Evolutionary conservation across 2,113 vertebrate species (phyloP), one percentile per base, ranked within the genome.

Genomic region (Aphyosemion australe): DNA sequence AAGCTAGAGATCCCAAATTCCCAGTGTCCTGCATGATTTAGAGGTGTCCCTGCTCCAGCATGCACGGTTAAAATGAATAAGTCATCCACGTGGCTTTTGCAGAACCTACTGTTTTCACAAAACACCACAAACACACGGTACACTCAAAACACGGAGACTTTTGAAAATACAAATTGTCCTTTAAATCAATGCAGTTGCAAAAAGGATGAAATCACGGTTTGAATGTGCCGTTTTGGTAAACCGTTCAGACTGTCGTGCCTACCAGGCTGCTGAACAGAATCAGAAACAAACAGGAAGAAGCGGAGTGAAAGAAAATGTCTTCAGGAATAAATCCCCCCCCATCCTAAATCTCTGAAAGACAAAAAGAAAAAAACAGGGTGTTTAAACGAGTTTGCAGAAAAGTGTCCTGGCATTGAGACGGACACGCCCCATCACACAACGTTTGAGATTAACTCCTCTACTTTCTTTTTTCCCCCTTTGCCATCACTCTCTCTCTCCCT

Each of bases 391-490:
- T 60, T 53, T 64, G 64, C 51, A 62, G 77, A 74, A 80, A 82
- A 84, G 84, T 56, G 16, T 42, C 46, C 84, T 87, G 89, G 87
- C 84, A 42, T 58, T 55, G 69, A 48, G 76, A 65, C 84, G 80
- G 86, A 80, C 82, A 89, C 87, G 84, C 89, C 89, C 87, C 87
- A 81, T 86, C 89, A 74, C 71, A 87, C 87, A 90, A 76, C 75
- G 64, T 81, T 74, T 52, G 50, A 79, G 73, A 83, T 86, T 79
- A 88, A 89, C 81, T 84, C 65, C 84, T 79, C 71, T 1, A 3
- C 73, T 78, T 82, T 75, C 56, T 79, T 64, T 76, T 57, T 16
- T 32, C 9, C 37, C 69, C 68, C 34, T 57, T 61, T 42, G 54
- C 82, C 78, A 76, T 84, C 85, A 80, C 66, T 82, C 82, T 79